Base-by-base conservation (phyloP, 92 coral and sea anemone species). In the Epizoanthus stellaris region DNA sequence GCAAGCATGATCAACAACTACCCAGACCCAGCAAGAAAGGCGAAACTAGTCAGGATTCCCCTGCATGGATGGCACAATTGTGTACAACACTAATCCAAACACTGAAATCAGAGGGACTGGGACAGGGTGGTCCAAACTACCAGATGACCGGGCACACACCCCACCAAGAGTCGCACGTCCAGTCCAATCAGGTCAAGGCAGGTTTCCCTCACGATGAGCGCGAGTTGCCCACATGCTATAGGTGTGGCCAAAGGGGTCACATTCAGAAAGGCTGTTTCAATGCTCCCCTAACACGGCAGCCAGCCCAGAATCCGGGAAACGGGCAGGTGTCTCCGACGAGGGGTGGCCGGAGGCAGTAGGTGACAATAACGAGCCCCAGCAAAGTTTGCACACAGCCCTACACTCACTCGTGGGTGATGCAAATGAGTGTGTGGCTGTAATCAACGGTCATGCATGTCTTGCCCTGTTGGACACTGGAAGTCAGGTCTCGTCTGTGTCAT, bases 231-330 rank as follows among this genome's bases (percentile, higher is more conserved):
- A 65, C 67, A 49, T 92, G 92, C 57, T 92, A 9, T 58, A 69
- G 91, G 43, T 87, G 92, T 80, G 91, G 91, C 60, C 91, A 89
- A 70, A 81, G 67, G 5, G 89, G 92, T 13, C 91, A 86, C 58
- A 19, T 67, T 21, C 49, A 59, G 73, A 47, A 13, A n/a, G 92
- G 92, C 34, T 89, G 90, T 42, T 58, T 90, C 52, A 88, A 88
- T 71, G 23, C 38, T 21, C 89, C 86, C 17, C n/a, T 15, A 16
- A 12, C 49, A 14, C 5, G 45, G 4, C 19, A 56, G 67, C 30
- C 15, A 56, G 82, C 82, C 67, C 75, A 70, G 59, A 77, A 63
- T 65, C 14, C 82, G 88, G 80, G 82, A 90, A 82, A 90, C 83
- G 77, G 38, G 60, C 59, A 8, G 56, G 65, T 73, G 19, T 60